Evolutionary conservation across 2,797 vertebrate genomes (phyloP).

Genomic region (Spea hammondii): DNA sequence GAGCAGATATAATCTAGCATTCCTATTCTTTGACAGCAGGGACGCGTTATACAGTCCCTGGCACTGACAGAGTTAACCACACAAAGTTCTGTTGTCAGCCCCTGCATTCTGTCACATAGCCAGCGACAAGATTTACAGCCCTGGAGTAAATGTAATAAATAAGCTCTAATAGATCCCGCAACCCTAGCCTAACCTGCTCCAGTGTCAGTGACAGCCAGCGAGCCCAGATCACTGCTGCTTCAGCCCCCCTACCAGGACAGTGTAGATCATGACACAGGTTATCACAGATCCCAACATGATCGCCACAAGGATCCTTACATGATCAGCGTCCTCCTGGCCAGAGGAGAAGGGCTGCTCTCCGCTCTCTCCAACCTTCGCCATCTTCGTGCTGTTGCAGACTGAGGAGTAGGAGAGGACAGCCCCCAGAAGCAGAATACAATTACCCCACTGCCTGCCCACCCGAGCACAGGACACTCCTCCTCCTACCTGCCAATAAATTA

Average conservation of each 20-base stretch:
- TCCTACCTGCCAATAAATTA: conserved; percentile 37
- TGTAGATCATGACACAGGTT: background rate
- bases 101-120: background rate
- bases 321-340: conserved; percentile 29
- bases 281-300: background rate
- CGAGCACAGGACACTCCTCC: conserved; percentile 14
- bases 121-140: background rate
- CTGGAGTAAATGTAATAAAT: too few species aligned
- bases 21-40: background rate
- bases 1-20: background rate
- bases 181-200: background rate
- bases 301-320: conserved; percentile 22
- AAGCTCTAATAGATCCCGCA: background rate
- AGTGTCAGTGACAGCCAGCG: conserved; percentile 6
- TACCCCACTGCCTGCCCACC: conserved; percentile 32
- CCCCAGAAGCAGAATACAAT: conserved; percentile 35
- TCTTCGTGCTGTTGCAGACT: conserved; percentile 42
- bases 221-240: background rate
- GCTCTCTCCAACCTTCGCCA: conserved; percentile 44
- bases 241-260: background rate
- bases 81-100: background rate
- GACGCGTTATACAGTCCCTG: background rate
- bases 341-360: conserved; percentile 31
- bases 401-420: conserved; percentile 41
- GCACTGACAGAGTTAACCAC: too few species aligned